Evolutionary conservation across 2,888 invertebrate species (phyloP).

Genomic region (Prenolepis imparis): DNA sequence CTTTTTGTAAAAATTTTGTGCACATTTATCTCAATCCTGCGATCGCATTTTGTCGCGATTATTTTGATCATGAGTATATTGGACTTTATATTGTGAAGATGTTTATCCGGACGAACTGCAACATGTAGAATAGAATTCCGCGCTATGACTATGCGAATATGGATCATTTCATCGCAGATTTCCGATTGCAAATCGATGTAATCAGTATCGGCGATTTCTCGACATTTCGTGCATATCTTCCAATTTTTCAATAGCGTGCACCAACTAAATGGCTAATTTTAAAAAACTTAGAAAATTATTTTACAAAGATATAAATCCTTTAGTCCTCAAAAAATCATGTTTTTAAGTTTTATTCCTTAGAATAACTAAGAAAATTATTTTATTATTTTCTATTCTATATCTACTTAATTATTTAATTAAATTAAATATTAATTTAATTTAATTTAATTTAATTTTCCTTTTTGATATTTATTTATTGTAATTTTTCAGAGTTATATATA

Average conservation of each 20-base stretch:
- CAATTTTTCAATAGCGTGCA: background rate
- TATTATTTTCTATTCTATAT: background rate
- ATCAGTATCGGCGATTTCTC: too few species aligned
- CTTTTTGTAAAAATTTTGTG: background rate
- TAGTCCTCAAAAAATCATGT: background rate
- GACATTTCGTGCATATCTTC: background rate
- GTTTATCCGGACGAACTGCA: background rate
- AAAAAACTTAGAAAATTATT: background rate
- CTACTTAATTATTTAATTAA: background rate
- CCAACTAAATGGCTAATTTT: too few species aligned
- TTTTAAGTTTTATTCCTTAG: background rate
- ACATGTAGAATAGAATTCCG: background rate
- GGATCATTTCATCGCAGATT: slow-evolving; percentile 17
- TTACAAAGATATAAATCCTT: background rate
- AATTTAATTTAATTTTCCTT: background rate
- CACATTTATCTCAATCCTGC: background rate
- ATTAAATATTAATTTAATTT: slow-evolving; percentile 2
- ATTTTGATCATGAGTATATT: background rate
- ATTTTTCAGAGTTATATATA: slow-evolving; percentile 1
- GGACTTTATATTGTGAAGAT: slow-evolving; percentile 1
- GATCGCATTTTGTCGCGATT: background rate
- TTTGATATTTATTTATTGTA: background rate
- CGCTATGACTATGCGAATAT: background rate
- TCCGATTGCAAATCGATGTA: background rate
- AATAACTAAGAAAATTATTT: background rate